phyloP scores from a whole-genome alignment of 2,113 vertebrate species.

The Notarius lentiginosus region DNA sequence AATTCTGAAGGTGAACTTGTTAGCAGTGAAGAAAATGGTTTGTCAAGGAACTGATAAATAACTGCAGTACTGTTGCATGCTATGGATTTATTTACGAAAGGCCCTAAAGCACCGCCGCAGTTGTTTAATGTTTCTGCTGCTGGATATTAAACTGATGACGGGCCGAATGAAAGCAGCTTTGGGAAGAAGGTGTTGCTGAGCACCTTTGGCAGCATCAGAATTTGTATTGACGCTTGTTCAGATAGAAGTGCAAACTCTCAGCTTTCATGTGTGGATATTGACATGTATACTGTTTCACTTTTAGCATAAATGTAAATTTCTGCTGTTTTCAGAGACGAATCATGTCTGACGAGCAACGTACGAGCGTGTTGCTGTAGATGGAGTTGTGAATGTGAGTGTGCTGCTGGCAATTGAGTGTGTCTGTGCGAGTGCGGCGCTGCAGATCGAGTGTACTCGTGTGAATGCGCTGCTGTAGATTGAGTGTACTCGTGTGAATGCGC shows the following conservation, averaged over 20 bases:
- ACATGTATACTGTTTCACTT: neutral
- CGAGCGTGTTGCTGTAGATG: too few relatives aligned
- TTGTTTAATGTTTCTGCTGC: neutral
- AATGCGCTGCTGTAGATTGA: neutral
- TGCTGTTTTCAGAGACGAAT: neutral
- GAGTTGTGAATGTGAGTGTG: too few relatives aligned
- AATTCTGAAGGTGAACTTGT: constrained; percentile 13
- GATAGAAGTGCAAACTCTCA: neutral
- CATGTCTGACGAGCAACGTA: neutral
- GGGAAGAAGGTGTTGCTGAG: neutral
- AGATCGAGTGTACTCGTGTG: too few relatives aligned
- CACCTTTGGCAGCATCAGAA: neutral
- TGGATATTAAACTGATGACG: neutral
- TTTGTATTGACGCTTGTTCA: too few relatives aligned
- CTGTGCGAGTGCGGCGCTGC: neutral
- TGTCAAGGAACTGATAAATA: neutral
- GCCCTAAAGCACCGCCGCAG: neutral
- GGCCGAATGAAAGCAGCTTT: neutral
- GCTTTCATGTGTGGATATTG: neutral
- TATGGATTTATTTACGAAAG: neutral
- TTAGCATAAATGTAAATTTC: neutral
- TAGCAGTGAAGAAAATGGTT: neutral
- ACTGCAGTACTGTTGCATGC: neutral
- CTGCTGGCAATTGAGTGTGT: neutral
- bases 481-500: neutral